Evolutionary conservation across 2,113 vertebrate genomes (phyloP).

Genomic region (Oreochromis tanganicae): DNA sequence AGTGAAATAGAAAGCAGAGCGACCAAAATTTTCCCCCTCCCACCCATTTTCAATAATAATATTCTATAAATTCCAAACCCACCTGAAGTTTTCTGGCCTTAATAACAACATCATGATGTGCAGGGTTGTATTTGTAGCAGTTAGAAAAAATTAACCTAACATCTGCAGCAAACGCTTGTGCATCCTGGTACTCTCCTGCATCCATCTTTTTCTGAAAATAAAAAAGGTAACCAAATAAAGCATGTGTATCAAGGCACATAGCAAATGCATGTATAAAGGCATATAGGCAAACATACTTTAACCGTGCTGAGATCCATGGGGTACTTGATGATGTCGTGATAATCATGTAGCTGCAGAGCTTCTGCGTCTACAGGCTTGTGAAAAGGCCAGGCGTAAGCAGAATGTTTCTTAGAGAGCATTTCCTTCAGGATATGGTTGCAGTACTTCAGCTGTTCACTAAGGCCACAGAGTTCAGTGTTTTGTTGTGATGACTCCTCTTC

Average conservation of each 20-base stretch:
- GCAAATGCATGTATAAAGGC: background rate
- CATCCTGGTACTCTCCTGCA: slow-evolving; percentile 84
- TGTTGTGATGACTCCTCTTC: slow-evolving; percentile 78
- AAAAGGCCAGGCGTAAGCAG: slow-evolving; percentile 92
- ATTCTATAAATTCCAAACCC: background rate
- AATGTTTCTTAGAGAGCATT: slow-evolving; percentile 92
- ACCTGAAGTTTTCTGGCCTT: slow-evolving; percentile 95
- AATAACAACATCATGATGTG: slow-evolving; percentile 85
- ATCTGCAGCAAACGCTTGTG: slow-evolving; percentile 87
- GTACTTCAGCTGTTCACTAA: slow-evolving; percentile 82
- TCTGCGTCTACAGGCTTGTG: slow-evolving; percentile 92
- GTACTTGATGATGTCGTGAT: slow-evolving; percentile 96
- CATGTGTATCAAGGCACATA: too few relatives aligned
- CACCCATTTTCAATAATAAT: background rate
- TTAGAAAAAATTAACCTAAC: slow-evolving; percentile 97
- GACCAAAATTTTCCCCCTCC: background rate
- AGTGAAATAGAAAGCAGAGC: background rate
- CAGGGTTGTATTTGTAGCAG: slow-evolving; percentile 98
- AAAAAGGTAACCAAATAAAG: background rate
- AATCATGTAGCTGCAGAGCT: slow-evolving; percentile 89
- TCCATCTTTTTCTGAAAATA: slow-evolving; percentile 87
- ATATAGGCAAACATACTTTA: slow-evolving; percentile 71
- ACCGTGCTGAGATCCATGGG: slow-evolving; percentile 98
- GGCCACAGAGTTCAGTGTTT: slow-evolving; percentile 69
- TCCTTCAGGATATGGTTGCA: slow-evolving; percentile 90